Conservation (phyloP, 1,140 invertebrate species). For the Drosophila varians region DNA sequence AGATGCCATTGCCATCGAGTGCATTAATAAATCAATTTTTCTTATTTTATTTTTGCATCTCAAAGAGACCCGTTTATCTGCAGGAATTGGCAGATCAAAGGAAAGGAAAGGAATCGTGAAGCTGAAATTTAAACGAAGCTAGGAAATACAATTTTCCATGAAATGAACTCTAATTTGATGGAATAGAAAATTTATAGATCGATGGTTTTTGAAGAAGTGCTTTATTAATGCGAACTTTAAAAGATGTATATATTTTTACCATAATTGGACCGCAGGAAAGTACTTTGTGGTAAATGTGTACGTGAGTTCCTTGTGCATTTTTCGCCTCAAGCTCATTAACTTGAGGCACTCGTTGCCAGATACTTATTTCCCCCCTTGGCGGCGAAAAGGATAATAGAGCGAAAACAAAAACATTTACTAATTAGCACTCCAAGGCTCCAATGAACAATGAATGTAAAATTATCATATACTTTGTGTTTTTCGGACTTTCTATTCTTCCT, state of each 20-base stretch:
- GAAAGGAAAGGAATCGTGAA: slow-evolving; percentile 17
- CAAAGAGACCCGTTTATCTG: slow-evolving; percentile 27
- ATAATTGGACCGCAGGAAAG: slow-evolving; percentile 33
- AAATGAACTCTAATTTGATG: slow-evolving; percentile 20
- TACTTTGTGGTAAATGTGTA: background rate
- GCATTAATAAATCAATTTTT: slow-evolving; percentile 61
- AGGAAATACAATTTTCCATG: slow-evolving; percentile 23
- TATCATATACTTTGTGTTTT: slow-evolving; percentile 32
- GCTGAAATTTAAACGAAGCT: slow-evolving; percentile 43
- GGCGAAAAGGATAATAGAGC: slow-evolving; percentile 55
- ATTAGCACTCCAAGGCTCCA: slow-evolving; percentile 58
- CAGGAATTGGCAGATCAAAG: slow-evolving; percentile 28
- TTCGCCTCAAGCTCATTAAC: slow-evolving; percentile 56
- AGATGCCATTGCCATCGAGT: slow-evolving; percentile 44
- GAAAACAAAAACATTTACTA: slow-evolving; percentile 54
- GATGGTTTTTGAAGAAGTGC: background rate
- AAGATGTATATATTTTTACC: slow-evolving; percentile 1
- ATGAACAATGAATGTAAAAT: slow-evolving; percentile 43
- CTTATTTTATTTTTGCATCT: slow-evolving; percentile 52
- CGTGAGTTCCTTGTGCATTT: background rate
- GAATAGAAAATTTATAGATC: background rate
- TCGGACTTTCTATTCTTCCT: slow-evolving; percentile 2
- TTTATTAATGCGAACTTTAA: background rate
- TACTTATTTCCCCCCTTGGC: slow-evolving; percentile 42
- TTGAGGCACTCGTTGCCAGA: slow-evolving; percentile 15